These are phyloP conservation scores for Ormyrus nitidulus DNA, from an alignment of 2,888 invertebrate species.

Conservation along the genomic window DNA sequence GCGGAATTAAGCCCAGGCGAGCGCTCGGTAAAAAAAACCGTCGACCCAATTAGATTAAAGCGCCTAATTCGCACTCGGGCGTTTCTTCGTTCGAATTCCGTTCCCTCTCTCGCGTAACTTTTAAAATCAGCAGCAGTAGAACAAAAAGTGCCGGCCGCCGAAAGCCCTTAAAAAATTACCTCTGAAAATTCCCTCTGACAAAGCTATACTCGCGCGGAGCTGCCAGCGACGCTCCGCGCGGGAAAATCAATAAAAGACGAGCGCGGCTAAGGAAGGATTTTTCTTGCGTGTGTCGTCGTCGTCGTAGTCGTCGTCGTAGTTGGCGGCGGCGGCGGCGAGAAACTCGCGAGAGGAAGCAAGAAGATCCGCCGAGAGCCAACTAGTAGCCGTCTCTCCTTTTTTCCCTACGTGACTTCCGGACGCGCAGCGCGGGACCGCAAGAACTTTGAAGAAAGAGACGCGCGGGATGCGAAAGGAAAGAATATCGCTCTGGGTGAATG, in stretches of 20 bases:
- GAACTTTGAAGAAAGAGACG: slow-evolving; percentile 20
- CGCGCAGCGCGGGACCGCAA: slow-evolving; percentile 28
- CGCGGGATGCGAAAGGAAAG: slow-evolving; percentile 22
- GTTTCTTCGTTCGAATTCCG: too few relatives aligned
- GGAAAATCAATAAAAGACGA: slow-evolving; percentile 48
- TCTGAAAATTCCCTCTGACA: too few relatives aligned
- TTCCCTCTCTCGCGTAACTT: too few relatives aligned
- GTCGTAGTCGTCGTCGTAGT: background rate
- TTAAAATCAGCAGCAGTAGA: too few relatives aligned
- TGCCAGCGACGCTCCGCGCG: background rate
- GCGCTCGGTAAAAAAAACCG: too few relatives aligned
- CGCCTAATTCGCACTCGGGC: too few relatives aligned
- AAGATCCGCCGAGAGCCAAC: slow-evolving; percentile 3
- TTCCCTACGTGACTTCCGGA: slow-evolving; percentile 50
- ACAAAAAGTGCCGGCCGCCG: too few relatives aligned
- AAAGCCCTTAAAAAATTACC: too few relatives aligned
- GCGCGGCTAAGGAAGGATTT: slow-evolving; percentile 39
- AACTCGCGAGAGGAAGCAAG: background rate
- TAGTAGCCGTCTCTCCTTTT: slow-evolving; percentile 31
- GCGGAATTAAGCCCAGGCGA: too few relatives aligned
- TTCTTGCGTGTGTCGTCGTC: slow-evolving; percentile 35
- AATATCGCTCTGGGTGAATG: background rate
- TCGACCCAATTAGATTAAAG: too few relatives aligned
- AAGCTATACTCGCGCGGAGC: too few relatives aligned
- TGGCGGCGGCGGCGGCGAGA: too few relatives aligned